Evolutionary conservation across 1,140 invertebrate genomes (phyloP).

Genomic region (Lithobius niger): DNA sequence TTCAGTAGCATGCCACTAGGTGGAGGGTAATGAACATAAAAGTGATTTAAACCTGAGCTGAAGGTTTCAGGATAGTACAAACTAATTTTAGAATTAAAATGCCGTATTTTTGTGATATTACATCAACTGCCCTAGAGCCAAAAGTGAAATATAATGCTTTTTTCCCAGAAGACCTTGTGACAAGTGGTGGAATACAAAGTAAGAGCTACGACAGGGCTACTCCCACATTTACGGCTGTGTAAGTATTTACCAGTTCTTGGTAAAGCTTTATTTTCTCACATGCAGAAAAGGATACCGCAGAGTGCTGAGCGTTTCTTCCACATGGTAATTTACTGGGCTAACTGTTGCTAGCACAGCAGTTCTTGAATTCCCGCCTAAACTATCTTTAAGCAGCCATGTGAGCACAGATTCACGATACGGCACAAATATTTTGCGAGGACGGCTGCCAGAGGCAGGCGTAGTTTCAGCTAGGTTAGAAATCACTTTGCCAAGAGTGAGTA

Average conservation of each 20-base stretch:
- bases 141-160: no score
- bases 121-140: no score
- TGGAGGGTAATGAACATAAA: no score
- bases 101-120: no score
- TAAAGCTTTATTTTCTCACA: not conserved
- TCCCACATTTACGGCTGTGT: no score
- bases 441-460: slow-evolving; percentile 31
- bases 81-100: no score
- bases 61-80: no score
- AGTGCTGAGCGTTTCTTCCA: slow-evolving; percentile 70
- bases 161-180: no score
- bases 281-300: slow-evolving; percentile 45
- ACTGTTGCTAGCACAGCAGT: slow-evolving; percentile 56
- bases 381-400: slow-evolving; percentile 37
- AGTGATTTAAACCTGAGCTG: no score
- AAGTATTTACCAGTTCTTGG: not conserved
- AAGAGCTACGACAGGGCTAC: no score
- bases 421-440: slow-evolving; percentile 34
- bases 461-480: slow-evolving; percentile 49
- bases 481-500: slow-evolving; percentile 70
- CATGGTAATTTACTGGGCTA: slow-evolving; percentile 58
- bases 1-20: no score
- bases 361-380: slow-evolving; percentile 48
- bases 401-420: slow-evolving; percentile 39
- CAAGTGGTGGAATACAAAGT: no score